phyloP scores from a whole-genome alignment of 2,888 invertebrate species.

The Amblyjoppa proteus region DNA sequence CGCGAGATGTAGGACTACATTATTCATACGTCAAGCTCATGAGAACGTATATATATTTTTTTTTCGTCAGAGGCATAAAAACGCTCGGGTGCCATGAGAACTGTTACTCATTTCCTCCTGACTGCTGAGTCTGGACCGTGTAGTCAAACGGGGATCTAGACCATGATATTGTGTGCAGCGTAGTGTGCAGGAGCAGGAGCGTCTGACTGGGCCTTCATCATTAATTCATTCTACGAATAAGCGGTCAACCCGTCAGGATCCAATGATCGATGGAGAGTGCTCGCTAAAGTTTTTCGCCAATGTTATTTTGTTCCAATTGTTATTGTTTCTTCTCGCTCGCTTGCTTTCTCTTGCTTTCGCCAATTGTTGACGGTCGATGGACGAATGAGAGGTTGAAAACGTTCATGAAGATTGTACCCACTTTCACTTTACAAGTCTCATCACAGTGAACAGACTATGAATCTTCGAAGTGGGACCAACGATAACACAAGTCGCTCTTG shows the following conservation, averaged over 20 bases:
- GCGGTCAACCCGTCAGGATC: conserved; percentile 58
- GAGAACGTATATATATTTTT: conserved; percentile 21
- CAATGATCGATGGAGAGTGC: conserved; percentile 51
- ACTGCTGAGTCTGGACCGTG: conserved; percentile 1
- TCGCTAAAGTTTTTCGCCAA: conserved; percentile 23
- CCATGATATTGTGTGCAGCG: conserved; percentile 2
- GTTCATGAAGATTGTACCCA: neutral
- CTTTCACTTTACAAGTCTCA: neutral
- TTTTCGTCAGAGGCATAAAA: conserved; percentile 18
- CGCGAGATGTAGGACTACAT: conserved; percentile 1
- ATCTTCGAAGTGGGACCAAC: neutral
- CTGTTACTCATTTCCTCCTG: conserved; percentile 11
- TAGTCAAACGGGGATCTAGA: conserved; percentile 14
- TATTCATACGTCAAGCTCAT: conserved; percentile 41
- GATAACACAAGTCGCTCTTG: conserved; percentile 8
- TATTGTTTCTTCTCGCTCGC: conserved; percentile 1
- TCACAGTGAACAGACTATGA: neutral
- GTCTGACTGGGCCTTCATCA: conserved; percentile 25
- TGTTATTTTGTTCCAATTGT: conserved; percentile 16
- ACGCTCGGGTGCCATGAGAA: conserved; percentile 30
- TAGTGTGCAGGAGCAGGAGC: neutral
- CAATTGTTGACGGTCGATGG: conserved; percentile 32
- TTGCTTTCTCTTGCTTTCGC: neutral
- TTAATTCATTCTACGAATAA: conserved; percentile 64
- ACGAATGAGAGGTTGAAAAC: neutral